Conservation (phyloP, 2,888 invertebrate genomes). For the Dendrolimus pini region DNA sequence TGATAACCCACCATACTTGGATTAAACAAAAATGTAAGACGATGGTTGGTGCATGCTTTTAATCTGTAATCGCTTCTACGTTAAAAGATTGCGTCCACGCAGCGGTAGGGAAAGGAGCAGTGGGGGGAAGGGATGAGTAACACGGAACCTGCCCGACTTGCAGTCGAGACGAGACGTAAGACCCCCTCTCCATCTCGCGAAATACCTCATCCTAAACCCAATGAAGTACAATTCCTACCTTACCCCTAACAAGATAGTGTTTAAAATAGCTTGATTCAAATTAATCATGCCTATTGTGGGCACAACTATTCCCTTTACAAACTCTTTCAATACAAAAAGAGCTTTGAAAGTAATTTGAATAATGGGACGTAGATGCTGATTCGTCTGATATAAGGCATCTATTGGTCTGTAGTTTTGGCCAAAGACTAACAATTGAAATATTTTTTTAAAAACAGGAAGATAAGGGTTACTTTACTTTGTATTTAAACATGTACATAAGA, state of each 20-base stretch:
- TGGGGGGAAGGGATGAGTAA: constrained; percentile 46
- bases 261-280: constrained; percentile 12
- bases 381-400: constrained; percentile 48
- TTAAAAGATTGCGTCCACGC: constrained; percentile 33
- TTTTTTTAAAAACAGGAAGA: not conserved
- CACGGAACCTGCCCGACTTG: constrained; percentile 73
- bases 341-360: constrained; percentile 48
- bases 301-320: constrained; percentile 45
- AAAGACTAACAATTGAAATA: constrained; percentile 10
- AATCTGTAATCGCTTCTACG: constrained; percentile 35
- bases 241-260: constrained; percentile 10
- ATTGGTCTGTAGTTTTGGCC: constrained; percentile 37
- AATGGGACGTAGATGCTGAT: constrained; percentile 47
- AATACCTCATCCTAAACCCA: constrained; percentile 34
- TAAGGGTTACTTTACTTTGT: constrained; percentile 16
- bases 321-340: constrained; percentile 39
- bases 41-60: constrained; percentile 24
- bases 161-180: constrained; percentile 46
- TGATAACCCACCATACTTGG: too few species aligned
- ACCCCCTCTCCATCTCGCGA: constrained; percentile 53
- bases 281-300: not conserved
- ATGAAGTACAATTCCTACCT: constrained; percentile 18
- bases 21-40: not conserved
- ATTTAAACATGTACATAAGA: constrained; percentile 16
- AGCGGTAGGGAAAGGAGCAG: constrained; percentile 17